Conservation (phyloP, 2,888 invertebrate species). For the Mythimna loreyi region DNA sequence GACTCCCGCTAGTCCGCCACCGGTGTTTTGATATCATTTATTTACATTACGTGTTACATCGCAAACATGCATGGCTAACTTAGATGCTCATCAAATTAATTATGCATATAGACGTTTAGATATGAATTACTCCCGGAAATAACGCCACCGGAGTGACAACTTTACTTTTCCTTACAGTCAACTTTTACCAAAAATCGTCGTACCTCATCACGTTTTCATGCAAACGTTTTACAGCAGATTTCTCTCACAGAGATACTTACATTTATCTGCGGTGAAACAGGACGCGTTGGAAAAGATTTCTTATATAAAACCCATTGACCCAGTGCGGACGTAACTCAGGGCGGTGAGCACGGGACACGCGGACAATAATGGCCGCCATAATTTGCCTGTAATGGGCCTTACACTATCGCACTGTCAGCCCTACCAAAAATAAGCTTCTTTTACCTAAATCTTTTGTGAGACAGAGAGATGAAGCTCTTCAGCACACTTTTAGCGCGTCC, state of each 20-base stretch:
- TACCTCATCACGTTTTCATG: slow-evolving; percentile 38
- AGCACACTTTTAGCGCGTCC: slow-evolving; percentile 68
- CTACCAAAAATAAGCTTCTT: slow-evolving; percentile 87
- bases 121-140: slow-evolving; percentile 27
- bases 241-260: slow-evolving; percentile 49
- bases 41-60: slow-evolving; percentile 49
- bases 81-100: slow-evolving; percentile 30
- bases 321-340: slow-evolving; percentile 84
- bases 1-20: slow-evolving; percentile 72
- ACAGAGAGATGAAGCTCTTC: slow-evolving; percentile 74
- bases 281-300: slow-evolving; percentile 75
- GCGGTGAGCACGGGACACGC: slow-evolving; percentile 83
- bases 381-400: slow-evolving; percentile 89
- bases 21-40: slow-evolving; percentile 69
- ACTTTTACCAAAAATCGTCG: slow-evolving; percentile 40
- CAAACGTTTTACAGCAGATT: slow-evolving; percentile 51
- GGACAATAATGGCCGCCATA: slow-evolving; percentile 88
- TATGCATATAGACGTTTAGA: slow-evolving; percentile 19
- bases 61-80: slow-evolving; percentile 11
- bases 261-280: slow-evolving; percentile 58
- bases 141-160: slow-evolving; percentile 30
- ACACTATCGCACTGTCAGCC: slow-evolving; percentile 90
- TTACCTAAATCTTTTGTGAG: slow-evolving; percentile 78
- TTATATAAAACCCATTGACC: slow-evolving; percentile 87
- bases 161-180: slow-evolving; percentile 37